A percentile compares a stretch with the other conserved stretches of the same genome.
Evolutionary conservation across 1,140 invertebrate species (phyloP).

Genomic region (Meloidogyne chitwoodi): DNA sequence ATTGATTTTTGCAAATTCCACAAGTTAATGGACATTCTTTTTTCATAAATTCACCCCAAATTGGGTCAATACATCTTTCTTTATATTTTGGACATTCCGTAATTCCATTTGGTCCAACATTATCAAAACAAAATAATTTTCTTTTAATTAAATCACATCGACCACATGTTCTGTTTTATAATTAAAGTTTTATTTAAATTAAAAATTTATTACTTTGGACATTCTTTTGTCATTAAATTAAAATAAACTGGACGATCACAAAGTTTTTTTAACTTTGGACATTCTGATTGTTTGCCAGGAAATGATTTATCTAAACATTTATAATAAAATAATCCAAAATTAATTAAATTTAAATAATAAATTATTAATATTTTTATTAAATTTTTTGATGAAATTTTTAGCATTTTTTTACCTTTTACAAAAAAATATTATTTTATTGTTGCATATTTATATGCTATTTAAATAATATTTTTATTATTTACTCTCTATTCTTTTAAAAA

Average conservation of each 20-base stretch:
- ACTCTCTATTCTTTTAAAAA: no score
- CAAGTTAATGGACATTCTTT: constrained; percentile 13
- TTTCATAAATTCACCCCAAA: constrained; percentile 1
- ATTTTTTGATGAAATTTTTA: not conserved
- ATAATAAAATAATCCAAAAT: not conserved
- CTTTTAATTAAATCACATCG: not conserved
- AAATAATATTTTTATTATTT: no score
- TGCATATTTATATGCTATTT: no score
- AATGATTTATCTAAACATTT: not conserved
- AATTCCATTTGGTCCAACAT: not conserved
- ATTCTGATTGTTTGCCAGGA: not conserved
- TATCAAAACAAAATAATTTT: not conserved
- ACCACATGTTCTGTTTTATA: not conserved
- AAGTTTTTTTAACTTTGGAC: not conserved
- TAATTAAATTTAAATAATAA: not conserved
- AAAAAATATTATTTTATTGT: no score
- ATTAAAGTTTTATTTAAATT: no score
- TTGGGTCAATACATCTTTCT: not conserved
- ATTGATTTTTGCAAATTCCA: not conserved
- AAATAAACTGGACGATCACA: constrained; percentile 1
- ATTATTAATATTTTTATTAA: not conserved
- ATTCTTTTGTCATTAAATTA: constrained; percentile 4
- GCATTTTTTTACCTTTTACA: no score
- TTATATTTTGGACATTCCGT: constrained; percentile 6
- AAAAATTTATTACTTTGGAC: not conserved